Base-by-base conservation (phyloP, 1,140 invertebrate genomes). In the Diprion similis region DNA sequence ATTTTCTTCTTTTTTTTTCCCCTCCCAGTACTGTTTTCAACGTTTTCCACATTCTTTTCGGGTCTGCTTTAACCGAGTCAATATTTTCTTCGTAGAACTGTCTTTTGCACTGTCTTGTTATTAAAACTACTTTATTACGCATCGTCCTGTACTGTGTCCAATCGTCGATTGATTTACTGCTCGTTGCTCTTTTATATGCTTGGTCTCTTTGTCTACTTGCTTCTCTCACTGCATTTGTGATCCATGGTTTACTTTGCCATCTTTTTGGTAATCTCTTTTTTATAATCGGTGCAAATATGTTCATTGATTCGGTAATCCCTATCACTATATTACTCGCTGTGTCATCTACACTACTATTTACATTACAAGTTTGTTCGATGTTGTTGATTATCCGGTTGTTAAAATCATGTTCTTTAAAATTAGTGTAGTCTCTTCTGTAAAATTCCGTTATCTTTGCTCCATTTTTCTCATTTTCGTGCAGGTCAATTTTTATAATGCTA, bases 241-340 rank as follows among this genome's bases (percentile, higher is more conserved):
- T 72, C 71, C 71, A 72, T 18, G 48, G 64, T 45, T 72, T 72
- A 4, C 65, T 24, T 66, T 1, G 8, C 18, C 47, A 72, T 66
- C 15, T 10, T 46, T 11, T 65, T 13, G 18, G 18, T 24, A 72
- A 0, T 64, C 15, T 66, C 45, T 66, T 72, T 37, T 19, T 19
- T 15, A 9, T 37, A 6, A 6, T 72, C 10, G 71, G 64, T 9
- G 71, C 71, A 37, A 19, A 37, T n/a, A 10, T 18, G 46, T 72
- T 72, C n/a, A 72, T 66, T 24, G 59, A 45, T 19, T 72, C 15
- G 10, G 19, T 66, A 1, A 72, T 66, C 19, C 71, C n/a, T 7
- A 6, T 24, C n/a, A 72, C 45, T 46, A 45, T 3, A 4, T 46
- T 45, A 8, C 19, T 37, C 24, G 71, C 71, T 46, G 45, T 1